phyloP scores from a whole-genome alignment of 2,888 invertebrate genomes.

The Hemithea aestivaria region DNA sequence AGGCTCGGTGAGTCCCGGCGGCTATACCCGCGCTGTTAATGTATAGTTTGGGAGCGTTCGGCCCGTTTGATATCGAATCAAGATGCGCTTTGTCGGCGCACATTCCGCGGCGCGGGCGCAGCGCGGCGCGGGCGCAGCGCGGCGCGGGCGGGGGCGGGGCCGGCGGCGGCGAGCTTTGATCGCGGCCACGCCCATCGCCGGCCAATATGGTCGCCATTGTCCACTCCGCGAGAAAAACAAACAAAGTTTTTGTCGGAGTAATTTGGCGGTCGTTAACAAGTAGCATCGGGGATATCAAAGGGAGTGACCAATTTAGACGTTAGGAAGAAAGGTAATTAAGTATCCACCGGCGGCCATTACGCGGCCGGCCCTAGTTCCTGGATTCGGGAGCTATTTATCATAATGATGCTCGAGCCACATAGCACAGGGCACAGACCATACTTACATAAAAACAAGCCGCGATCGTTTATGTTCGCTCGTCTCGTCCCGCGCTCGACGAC shows the following conservation, averaged over 20 bases:
- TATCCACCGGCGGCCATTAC: conserved; percentile 1
- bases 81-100: conserved; percentile 24
- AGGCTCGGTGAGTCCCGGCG: too few relatives aligned
- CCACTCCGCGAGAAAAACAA: conserved; percentile 20
- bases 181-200: conserved; percentile 19
- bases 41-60: conserved; percentile 13
- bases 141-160: conserved; percentile 5
- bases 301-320: conserved; percentile 11
- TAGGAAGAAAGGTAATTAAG: conserved; percentile 17
- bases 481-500: too few relatives aligned
- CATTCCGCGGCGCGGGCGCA: conserved; percentile 22
- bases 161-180: conserved; percentile 10
- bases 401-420: too few relatives aligned
- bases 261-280: conserved; percentile 22
- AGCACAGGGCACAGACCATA: too few relatives aligned
- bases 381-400: conserved; percentile 1
- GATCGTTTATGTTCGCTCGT: too few relatives aligned
- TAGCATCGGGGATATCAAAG: conserved; percentile 14
- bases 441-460: too few relatives aligned
- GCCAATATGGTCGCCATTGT: conserved; percentile 29
- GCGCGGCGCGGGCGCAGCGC: conserved; percentile 17
- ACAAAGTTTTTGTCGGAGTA: conserved; percentile 21
- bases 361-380: conserved; percentile 6
- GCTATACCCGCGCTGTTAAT: too few relatives aligned
- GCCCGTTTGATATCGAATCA: conserved; percentile 20